These are phyloP conservation scores for Etheostoma perlongum DNA, from an alignment of 2,797 vertebrate genomes.

Conservation along the genomic window DNA sequence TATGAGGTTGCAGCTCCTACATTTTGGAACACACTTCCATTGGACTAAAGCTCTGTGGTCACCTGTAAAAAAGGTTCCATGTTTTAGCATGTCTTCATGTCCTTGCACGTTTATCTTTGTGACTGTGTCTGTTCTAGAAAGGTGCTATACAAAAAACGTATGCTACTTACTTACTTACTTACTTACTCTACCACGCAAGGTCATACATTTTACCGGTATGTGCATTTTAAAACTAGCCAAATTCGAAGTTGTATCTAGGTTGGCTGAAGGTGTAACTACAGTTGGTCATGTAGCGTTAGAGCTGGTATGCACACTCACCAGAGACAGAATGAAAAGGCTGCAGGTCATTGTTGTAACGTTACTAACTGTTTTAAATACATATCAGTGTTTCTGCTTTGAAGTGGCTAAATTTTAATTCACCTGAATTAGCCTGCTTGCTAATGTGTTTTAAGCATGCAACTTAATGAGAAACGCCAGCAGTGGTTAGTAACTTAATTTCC, in stretches of 20 bases:
- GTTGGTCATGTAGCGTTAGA: neutral
- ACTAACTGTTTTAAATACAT: neutral
- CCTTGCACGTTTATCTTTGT: neutral
- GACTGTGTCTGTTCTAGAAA: neutral
- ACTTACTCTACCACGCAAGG: neutral
- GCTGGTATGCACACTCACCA: neutral
- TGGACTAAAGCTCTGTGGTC: neutral
- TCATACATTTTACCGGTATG: neutral
- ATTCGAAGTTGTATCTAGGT: neutral
- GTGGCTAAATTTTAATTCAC: neutral
- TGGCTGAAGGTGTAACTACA: too few species aligned
- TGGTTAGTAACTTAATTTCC: neutral
- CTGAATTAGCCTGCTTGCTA: slow-evolving; percentile 32
- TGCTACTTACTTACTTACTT: neutral
- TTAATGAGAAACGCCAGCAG: neutral
- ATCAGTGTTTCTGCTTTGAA: neutral
- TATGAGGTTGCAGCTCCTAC: neutral
- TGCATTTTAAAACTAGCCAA: neutral
- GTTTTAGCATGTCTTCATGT: neutral
- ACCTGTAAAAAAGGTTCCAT: neutral
- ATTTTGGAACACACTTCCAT: neutral
- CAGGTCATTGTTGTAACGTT: neutral
- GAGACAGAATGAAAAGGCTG: neutral
- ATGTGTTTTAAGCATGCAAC: neutral
- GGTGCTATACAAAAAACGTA: neutral